Evolutionary conservation across 2,797 vertebrate species (phyloP).

Genomic region (Dendrocincla fuliginosa): DNA sequence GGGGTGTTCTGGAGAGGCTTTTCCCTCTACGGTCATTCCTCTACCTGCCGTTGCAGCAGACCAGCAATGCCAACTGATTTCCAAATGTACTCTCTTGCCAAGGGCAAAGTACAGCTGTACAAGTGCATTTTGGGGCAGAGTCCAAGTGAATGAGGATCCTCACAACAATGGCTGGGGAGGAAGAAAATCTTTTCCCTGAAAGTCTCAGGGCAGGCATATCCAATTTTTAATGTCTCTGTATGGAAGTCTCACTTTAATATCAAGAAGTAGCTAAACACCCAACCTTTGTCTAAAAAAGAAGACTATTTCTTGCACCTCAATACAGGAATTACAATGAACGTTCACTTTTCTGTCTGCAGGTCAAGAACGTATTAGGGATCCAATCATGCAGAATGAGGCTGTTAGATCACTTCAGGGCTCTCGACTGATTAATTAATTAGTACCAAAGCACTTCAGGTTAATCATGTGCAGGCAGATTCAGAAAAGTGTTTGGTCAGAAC

Average conservation of each 20-base stretch:
- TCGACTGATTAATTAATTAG: conserved; percentile 43
- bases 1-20: neutral
- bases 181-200: neutral
- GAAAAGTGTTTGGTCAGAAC: conserved; percentile 61
- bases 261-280: neutral
- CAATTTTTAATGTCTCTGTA: conserved; percentile 27
- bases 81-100: neutral
- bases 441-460: conserved; percentile 48
- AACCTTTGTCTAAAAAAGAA: neutral
- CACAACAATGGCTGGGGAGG: neutral
- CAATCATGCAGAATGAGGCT: conserved; percentile 19
- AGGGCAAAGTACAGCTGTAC: neutral
- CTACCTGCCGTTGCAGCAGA: neutral
- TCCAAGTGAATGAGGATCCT: neutral
- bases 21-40: neutral
- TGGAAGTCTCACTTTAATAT: conserved; percentile 64
- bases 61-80: neutral
- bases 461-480: conserved; percentile 15
- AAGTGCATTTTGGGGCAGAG: neutral
- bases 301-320: neutral
- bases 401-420: conserved; percentile 46
- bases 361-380: neutral
- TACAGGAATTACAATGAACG: neutral
- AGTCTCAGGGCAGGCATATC: neutral
- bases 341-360: neutral